Conservation (phyloP, 2,797 vertebrate species). For the Bovichtus diacanthus region DNA sequence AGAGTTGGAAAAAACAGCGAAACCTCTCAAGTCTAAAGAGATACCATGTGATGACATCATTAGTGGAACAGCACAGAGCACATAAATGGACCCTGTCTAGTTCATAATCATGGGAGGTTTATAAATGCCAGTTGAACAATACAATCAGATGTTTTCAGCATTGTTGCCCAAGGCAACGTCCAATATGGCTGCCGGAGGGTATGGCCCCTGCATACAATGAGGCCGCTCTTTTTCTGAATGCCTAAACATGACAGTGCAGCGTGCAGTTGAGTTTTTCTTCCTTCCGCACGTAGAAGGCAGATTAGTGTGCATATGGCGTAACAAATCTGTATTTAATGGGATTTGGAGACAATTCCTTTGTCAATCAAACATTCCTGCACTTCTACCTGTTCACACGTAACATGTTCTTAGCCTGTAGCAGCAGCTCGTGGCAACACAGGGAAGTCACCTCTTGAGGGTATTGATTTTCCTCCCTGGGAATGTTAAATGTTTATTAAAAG, state of each 20-base stretch:
- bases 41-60: background rate
- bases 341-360: background rate
- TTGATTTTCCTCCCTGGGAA: conserved; percentile 58
- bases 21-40: background rate
- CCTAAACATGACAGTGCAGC: background rate
- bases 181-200: background rate
- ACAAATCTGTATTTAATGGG: background rate
- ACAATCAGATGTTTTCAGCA: conserved; percentile 5
- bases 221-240: background rate
- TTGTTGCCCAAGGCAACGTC: background rate
- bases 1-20: background rate
- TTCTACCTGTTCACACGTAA: conserved; percentile 2
- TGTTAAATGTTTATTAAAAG: conserved; percentile 74
- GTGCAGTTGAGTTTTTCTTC: background rate
- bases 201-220: background rate
- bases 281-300: background rate
- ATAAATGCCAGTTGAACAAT: background rate
- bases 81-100: background rate
- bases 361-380: background rate
- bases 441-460: conserved; percentile 53
- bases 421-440: conserved; percentile 14
- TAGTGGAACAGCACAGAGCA: background rate
- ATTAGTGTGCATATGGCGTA: background rate
- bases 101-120: background rate
- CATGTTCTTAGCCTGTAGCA: conserved; percentile 14